phyloP scores from a whole-genome alignment of 2,888 invertebrate species.

The Heliconius erato region DNA sequence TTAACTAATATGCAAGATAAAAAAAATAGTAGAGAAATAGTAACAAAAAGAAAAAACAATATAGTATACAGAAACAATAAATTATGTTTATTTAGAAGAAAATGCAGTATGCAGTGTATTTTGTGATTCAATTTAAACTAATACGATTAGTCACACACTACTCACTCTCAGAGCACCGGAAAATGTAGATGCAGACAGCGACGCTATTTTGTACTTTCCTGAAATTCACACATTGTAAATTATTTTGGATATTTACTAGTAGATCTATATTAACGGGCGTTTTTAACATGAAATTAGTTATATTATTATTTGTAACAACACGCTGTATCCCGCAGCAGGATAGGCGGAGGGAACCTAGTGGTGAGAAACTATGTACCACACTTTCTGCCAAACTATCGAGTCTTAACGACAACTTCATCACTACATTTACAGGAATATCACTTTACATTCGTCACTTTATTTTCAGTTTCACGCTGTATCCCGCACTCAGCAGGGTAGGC shows the following conservation, averaged over 20 bases:
- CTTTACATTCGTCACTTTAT: too few species aligned
- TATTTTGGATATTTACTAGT: slow-evolving; percentile 19
- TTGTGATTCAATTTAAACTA: slow-evolving; percentile 46
- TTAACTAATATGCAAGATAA: too few species aligned
- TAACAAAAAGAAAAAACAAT: not conserved
- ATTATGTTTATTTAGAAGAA: slow-evolving; percentile 6
- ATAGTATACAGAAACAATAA: not conserved
- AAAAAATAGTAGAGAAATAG: too few species aligned
- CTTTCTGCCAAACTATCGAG: not conserved
- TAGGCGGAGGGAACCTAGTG: not conserved
- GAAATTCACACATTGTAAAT: slow-evolving; percentile 54
- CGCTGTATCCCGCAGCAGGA: not conserved
- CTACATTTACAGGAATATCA: too few species aligned
- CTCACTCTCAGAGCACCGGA: slow-evolving; percentile 86
- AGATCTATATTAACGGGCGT: not conserved
- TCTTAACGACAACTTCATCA: too few species aligned
- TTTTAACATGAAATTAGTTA: not conserved
- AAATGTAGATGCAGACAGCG: slow-evolving; percentile 84
- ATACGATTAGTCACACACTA: slow-evolving; percentile 55
- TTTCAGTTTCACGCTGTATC: too few species aligned
- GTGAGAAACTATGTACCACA: not conserved
- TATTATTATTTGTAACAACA: not conserved
- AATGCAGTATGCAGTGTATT: slow-evolving; percentile 32
- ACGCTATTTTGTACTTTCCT: slow-evolving; percentile 87
- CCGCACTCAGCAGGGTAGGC: too few species aligned